Conservation (phyloP, 1,140 invertebrate species). For the Drosophila insularis region DNA sequence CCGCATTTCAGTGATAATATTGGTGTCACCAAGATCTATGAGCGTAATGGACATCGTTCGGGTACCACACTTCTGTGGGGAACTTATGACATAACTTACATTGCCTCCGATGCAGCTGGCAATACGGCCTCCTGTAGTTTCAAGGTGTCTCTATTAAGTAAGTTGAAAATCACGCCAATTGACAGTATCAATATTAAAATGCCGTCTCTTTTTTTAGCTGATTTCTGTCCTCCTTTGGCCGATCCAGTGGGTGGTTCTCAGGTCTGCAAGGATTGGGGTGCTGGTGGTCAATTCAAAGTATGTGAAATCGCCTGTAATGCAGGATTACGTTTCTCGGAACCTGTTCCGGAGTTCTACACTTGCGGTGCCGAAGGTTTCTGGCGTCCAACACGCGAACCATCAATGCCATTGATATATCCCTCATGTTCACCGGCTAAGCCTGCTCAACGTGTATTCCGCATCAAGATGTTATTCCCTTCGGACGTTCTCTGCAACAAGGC, state of each 20-base stretch:
- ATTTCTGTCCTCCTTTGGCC: slow-evolving; percentile 93
- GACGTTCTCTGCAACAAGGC: slow-evolving; percentile 96
- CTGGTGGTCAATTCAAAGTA: slow-evolving; percentile 94
- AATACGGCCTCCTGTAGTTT: slow-evolving; percentile 96
- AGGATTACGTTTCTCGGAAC: slow-evolving; percentile 94
- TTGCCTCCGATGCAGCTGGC: slow-evolving; percentile 94
- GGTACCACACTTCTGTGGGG: slow-evolving; percentile 97
- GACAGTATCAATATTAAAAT: background rate
- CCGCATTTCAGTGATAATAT: slow-evolving; percentile 95
- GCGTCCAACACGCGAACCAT: slow-evolving; percentile 92
- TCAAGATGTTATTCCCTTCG: slow-evolving; percentile 96
- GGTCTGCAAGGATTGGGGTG: slow-evolving; percentile 97
- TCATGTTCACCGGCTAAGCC: slow-evolving; percentile 93
- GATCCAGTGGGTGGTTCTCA: slow-evolving; percentile 95
- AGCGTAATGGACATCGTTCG: slow-evolving; percentile 93
- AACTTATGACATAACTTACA: slow-evolving; percentile 95
- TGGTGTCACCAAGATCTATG: slow-evolving; percentile 89
- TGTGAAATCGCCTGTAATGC: slow-evolving; percentile 94
- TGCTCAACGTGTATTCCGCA: slow-evolving; percentile 95
- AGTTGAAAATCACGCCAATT: slow-evolving; percentile 81
- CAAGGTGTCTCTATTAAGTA: slow-evolving; percentile 95
- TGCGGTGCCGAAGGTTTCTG: slow-evolving; percentile 98
- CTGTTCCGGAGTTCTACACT: slow-evolving; percentile 96
- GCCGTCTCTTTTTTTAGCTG: slow-evolving; percentile 84
- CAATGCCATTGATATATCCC: slow-evolving; percentile 92